phyloP scores from a whole-genome alignment of 2,113 vertebrate species.

The Saimiri boliviensis region DNA sequence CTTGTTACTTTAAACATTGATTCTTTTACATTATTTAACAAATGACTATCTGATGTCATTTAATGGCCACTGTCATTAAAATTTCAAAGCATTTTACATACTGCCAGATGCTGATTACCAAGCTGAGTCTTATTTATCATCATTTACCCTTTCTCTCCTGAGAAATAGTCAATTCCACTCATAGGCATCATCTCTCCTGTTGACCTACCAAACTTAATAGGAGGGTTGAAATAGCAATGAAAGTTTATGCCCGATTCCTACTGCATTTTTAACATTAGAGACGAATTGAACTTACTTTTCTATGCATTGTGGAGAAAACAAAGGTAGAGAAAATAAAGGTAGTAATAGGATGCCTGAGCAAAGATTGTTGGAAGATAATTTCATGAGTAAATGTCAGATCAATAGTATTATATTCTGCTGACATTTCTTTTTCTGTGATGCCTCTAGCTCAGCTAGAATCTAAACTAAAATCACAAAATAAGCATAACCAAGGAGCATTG shows the following conservation, averaged over 20 bases:
- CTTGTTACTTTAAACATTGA: constrained; percentile 19
- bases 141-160: background rate
- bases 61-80: background rate
- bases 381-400: constrained; percentile 61
- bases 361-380: constrained; percentile 63
- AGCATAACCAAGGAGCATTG: background rate
- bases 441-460: constrained; percentile 16
- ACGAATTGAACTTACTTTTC: constrained; percentile 24
- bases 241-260: background rate
- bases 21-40: constrained; percentile 8
- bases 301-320: constrained; percentile 20
- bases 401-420: constrained; percentile 46
- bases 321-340: constrained; percentile 51
- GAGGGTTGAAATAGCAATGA: background rate
- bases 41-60: background rate
- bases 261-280: background rate
- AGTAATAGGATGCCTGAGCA: background rate
- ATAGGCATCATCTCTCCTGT: background rate
- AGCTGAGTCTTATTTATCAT: background rate
- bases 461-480: constrained; percentile 26
- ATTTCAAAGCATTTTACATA: background rate
- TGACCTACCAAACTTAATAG: background rate
- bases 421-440: constrained; percentile 44
- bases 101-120: constrained; percentile 8
- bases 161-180: constrained; percentile 19